Evolutionary conservation across 2,888 invertebrate genomes (phyloP).

Genomic region (Nomada ferruginata): DNA sequence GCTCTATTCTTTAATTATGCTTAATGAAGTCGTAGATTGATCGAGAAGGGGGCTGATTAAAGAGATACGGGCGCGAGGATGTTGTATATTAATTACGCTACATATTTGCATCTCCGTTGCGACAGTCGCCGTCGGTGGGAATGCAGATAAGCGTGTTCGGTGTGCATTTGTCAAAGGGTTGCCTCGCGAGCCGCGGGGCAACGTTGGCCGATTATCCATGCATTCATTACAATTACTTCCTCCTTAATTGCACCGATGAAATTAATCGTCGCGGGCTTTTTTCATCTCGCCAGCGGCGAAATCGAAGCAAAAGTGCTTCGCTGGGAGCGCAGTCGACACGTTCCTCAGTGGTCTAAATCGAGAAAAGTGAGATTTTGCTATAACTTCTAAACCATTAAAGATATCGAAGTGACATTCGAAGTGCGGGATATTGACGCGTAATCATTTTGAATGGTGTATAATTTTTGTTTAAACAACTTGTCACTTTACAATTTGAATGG

Average conservation of each 20-base stretch:
- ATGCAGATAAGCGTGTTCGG: constrained; percentile 62
- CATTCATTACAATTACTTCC: constrained; percentile 73
- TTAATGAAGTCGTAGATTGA: constrained; percentile 31
- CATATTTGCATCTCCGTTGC: constrained; percentile 49
- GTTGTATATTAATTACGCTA: constrained; percentile 58
- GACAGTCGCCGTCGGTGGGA: constrained; percentile 55
- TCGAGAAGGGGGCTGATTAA: constrained; percentile 37
- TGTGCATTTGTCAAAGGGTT: constrained; percentile 66
- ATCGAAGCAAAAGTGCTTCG: constrained; percentile 24
- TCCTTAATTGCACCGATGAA: constrained; percentile 71
- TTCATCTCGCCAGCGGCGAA: constrained; percentile 20
- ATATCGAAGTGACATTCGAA: too few relatives aligned
- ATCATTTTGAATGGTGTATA: too few relatives aligned
- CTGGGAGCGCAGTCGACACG: constrained; percentile 11
- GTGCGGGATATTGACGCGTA: too few relatives aligned
- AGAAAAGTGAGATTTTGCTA: too few relatives aligned
- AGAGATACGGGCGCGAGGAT: constrained; percentile 21
- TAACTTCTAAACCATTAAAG: not conserved
- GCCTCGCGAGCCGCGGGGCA: constrained; percentile 29
- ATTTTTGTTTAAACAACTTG: too few relatives aligned
- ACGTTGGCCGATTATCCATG: constrained; percentile 61
- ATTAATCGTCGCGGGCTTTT: constrained; percentile 66
- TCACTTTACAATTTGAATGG: too few relatives aligned
- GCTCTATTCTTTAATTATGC: constrained; percentile 24
- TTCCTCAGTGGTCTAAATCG: not conserved